Percentiles rank a stretch among this genome's conserved stretches.
These are phyloP conservation scores for Ectobius pallidus DNA, from an alignment of 2,888 invertebrate species.

Conservation along the genomic window DNA sequence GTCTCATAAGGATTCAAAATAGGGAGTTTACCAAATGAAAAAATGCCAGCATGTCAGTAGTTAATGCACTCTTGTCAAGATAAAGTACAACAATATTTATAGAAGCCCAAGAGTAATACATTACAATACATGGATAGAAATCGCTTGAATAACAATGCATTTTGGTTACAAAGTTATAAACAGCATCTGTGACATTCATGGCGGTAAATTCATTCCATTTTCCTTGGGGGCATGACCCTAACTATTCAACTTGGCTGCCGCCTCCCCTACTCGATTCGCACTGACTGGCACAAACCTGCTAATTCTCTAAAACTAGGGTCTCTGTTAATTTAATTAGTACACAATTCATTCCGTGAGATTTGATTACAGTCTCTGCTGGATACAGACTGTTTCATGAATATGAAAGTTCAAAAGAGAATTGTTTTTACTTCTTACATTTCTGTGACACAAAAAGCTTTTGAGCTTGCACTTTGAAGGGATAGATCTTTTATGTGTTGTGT, in stretches of 20 bases:
- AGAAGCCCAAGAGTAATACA: background rate
- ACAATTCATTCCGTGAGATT: background rate
- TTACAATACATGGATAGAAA: background rate
- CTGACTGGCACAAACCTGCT: background rate
- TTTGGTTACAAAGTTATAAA: background rate
- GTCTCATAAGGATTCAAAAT: too few species aligned
- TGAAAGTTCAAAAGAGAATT: too few species aligned
- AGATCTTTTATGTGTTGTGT: too few species aligned
- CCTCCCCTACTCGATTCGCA: background rate
- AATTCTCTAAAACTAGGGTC: background rate
- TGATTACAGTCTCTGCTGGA: too few species aligned
- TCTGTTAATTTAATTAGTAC: background rate
- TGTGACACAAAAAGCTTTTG: too few species aligned
- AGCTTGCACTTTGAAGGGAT: too few species aligned
- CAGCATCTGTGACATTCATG: background rate
- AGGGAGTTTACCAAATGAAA: too few species aligned
- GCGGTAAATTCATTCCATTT: conserved; percentile 12
- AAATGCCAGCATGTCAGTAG: too few species aligned
- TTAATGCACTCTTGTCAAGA: too few species aligned
- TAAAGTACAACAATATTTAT: background rate
- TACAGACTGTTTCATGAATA: too few species aligned
- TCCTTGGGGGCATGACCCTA: conserved; percentile 8
- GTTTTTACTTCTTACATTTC: too few species aligned
- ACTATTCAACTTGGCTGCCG: background rate
- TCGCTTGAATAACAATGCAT: conserved; percentile 16